phyloP scores from a whole-genome alignment of 2,113 vertebrate species.

The Centrocercus urophasianus region DNA sequence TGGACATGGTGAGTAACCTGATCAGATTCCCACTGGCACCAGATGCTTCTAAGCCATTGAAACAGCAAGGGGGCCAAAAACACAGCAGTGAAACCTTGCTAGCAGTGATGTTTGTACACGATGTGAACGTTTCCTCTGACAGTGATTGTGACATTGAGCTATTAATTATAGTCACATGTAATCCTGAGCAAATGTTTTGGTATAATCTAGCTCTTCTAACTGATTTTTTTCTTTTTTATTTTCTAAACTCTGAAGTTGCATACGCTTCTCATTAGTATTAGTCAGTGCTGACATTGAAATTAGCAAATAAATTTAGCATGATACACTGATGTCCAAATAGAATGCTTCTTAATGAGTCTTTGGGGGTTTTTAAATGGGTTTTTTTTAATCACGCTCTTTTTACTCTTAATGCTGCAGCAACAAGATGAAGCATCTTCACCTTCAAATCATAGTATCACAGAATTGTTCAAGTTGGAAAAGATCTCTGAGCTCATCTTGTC shows the following conservation, averaged over 20 bases:
- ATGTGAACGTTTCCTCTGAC: not conserved
- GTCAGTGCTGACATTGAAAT: constrained; percentile 70
- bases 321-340: constrained; percentile 53
- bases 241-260: constrained; percentile 53
- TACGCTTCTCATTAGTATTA: constrained; percentile 68
- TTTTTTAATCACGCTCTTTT: constrained; percentile 32
- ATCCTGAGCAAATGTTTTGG: constrained; percentile 1
- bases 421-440: not conserved
- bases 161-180: constrained; percentile 5
- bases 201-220: not conserved
- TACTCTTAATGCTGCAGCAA: not conserved
- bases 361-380: constrained; percentile 34
- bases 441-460: too few relatives aligned
- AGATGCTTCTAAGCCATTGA: not conserved
- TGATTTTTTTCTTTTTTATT: not conserved
- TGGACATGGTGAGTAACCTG: not conserved
- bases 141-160: not conserved
- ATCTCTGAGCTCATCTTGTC: too few relatives aligned
- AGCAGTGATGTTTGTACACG: not conserved
- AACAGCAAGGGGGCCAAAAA: not conserved
- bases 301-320: constrained; percentile 73
- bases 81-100: not conserved
- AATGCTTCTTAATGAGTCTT: constrained; percentile 76
- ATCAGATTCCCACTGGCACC: not conserved
- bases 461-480: too few relatives aligned